Evolutionary conservation across 2,888 invertebrate species (phyloP).

Genomic region (Tetragnatha montana): DNA sequence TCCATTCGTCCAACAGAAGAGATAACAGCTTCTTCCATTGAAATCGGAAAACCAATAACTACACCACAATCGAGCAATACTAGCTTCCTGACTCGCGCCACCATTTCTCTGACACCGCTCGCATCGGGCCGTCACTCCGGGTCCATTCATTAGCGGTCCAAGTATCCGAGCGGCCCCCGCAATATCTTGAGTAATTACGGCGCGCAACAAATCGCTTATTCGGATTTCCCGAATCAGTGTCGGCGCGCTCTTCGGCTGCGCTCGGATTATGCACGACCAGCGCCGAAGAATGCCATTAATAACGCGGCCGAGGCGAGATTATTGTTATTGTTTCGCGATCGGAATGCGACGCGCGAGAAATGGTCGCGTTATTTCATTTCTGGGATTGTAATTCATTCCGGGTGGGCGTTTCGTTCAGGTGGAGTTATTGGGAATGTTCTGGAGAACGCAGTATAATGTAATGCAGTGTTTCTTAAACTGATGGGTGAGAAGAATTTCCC

Average conservation of each 20-base stretch:
- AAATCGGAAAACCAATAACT: too few relatives aligned
- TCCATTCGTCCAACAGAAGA: too few relatives aligned
- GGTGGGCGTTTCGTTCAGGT: too few relatives aligned
- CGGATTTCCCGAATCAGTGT: constrained; percentile 54
- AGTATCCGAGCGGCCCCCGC: constrained; percentile 44
- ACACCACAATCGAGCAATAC: neutral
- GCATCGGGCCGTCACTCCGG: neutral
- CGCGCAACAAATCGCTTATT: constrained; percentile 51
- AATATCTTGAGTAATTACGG: constrained; percentile 60
- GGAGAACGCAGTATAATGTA: too few relatives aligned
- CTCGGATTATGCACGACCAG: constrained; percentile 42
- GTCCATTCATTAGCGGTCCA: constrained; percentile 40
- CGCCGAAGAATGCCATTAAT: constrained; percentile 21
- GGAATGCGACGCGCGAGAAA: neutral
- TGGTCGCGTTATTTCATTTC: constrained; percentile 18
- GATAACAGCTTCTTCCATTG: too few relatives aligned
- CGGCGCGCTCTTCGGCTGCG: constrained; percentile 11
- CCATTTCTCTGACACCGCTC: neutral
- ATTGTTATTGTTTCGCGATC: constrained; percentile 19
- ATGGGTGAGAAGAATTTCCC: too few relatives aligned
- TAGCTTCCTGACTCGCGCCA: constrained; percentile 6
- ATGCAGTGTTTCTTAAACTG: too few relatives aligned
- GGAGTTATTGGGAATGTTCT: too few relatives aligned
- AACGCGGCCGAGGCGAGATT: constrained; percentile 6
- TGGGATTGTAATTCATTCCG: neutral